Evolutionary conservation across 2,113 vertebrate genomes (phyloP), one percentile per base, ranked within the genome.

Genomic region (Sardina pilchardus): DNA sequence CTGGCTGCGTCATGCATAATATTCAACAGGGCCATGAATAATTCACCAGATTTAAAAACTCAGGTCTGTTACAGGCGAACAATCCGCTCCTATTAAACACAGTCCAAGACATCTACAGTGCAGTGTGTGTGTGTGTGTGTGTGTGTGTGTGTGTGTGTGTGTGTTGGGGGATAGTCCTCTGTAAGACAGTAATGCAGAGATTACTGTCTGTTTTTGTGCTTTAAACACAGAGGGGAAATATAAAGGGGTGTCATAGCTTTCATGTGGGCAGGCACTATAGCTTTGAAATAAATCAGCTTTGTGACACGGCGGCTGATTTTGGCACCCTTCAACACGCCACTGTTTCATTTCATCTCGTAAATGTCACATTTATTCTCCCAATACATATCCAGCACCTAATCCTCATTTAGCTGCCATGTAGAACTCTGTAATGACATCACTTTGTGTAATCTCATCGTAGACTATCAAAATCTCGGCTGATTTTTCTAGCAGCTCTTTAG

Each of bases 381-480:
- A 7, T 3, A 30, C 26, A 34, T 71, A 7, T 34, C n/a, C 24
- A 4, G n/a, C 50, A 53, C 16, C 2, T 67, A 71, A 30, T 12
- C 63, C 63, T 12, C 26, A 3, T 71, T 71, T 10, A 14, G 63
- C 26, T 30, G 26, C 63, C 63, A 34, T 71, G 30, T 71, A 30
- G 56, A 24, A 63, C 50, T 19, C 50, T 17, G 50, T 17, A 53
- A 53, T 53, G 50, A 17, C 17, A 19, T 17, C n/a, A 19, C 26
- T 82, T 5, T 6, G 59, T 82, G 53, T 43, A 7, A 44, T 67
- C 56, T 21, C 89, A 53, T 89, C 59, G 5, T 19, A 14, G 50
- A 53, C 50, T 4, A 53, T 53, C 16, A 53, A 16, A 53, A 53
- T 53, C 50, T 53, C 14, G 16, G 17, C 50, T 17, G 50, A 53